phyloP scores from a whole-genome alignment of 2,113 vertebrate species.

The Rhizomys pruinosus region DNA sequence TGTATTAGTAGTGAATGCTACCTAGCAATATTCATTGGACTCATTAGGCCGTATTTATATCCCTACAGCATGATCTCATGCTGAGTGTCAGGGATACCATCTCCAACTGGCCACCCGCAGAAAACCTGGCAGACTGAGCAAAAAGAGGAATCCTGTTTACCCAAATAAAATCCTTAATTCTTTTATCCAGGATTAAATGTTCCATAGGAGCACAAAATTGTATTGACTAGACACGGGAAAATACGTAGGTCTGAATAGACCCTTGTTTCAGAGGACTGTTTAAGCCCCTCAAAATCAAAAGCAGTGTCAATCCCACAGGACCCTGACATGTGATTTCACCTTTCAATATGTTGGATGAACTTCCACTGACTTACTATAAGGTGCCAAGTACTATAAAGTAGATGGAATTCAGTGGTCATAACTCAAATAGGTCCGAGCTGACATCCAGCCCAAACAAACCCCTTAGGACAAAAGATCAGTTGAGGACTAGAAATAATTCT shows the following conservation, averaged over 20 bases:
- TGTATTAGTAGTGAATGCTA: neutral
- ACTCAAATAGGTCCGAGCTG: neutral
- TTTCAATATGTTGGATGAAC: neutral
- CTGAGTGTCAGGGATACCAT: neutral
- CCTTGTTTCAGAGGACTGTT: neutral
- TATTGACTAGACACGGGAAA: neutral
- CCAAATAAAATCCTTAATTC: neutral
- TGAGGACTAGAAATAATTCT: neutral
- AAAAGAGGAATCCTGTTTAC: neutral
- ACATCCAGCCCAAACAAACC: neutral
- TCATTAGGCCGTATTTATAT: neutral
- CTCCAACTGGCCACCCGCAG: neutral
- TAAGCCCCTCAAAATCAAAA: neutral
- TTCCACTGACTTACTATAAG: neutral
- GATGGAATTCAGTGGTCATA: neutral
- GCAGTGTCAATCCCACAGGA: neutral
- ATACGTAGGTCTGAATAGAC: neutral
- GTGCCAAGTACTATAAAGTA: neutral
- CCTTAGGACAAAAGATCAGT: neutral
- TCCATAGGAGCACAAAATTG: neutral
- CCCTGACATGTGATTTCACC: neutral
- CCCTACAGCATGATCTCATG: neutral
- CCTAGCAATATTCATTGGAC: neutral
- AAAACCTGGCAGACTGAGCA: neutral
- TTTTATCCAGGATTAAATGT: neutral